phyloP scores from a whole-genome alignment of 2,888 invertebrate species.

The Conistra vaccinii region DNA sequence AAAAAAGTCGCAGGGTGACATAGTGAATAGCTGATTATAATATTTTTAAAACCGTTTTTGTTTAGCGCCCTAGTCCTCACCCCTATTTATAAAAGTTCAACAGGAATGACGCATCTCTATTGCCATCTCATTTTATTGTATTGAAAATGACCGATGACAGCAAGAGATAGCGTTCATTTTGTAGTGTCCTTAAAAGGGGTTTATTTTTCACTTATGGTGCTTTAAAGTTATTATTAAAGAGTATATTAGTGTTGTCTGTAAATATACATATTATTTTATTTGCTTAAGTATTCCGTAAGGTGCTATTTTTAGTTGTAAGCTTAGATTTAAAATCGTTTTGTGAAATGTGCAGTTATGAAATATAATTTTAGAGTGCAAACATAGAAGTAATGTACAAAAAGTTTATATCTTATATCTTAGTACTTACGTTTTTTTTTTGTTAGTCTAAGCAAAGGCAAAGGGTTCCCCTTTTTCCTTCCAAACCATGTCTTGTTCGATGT shows the following conservation, averaged over 20 bases:
- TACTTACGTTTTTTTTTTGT: too few species aligned
- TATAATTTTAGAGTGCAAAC: not conserved
- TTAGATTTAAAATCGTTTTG: slow-evolving; percentile 62
- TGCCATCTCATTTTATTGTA: slow-evolving; percentile 55
- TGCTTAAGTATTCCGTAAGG: slow-evolving; percentile 64
- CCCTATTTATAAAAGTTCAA: slow-evolving; percentile 17
- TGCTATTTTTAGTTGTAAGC: slow-evolving; percentile 67
- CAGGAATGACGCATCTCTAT: slow-evolving; percentile 10
- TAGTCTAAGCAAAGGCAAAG: too few species aligned
- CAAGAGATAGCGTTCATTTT: slow-evolving; percentile 11
- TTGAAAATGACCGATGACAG: slow-evolving; percentile 46
- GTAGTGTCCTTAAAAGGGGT: slow-evolving; percentile 25
- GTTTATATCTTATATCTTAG: not conserved
- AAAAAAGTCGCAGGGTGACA: slow-evolving; percentile 87
- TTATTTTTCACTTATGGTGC: slow-evolving; percentile 62
- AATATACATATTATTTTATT: slow-evolving; percentile 67
- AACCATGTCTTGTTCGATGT: too few species aligned
- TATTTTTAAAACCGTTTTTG: slow-evolving; percentile 34
- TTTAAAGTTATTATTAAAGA: slow-evolving; percentile 59
- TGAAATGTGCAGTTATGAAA: slow-evolving; percentile 31
- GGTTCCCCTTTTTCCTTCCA: too few species aligned
- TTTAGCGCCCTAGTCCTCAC: slow-evolving; percentile 72
- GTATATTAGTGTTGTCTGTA: slow-evolving; percentile 69
- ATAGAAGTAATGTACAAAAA: not conserved
- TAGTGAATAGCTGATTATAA: slow-evolving; percentile 80